Evolutionary conservation across 2,888 invertebrate genomes (phyloP).

Genomic region (Diarsia rubi): DNA sequence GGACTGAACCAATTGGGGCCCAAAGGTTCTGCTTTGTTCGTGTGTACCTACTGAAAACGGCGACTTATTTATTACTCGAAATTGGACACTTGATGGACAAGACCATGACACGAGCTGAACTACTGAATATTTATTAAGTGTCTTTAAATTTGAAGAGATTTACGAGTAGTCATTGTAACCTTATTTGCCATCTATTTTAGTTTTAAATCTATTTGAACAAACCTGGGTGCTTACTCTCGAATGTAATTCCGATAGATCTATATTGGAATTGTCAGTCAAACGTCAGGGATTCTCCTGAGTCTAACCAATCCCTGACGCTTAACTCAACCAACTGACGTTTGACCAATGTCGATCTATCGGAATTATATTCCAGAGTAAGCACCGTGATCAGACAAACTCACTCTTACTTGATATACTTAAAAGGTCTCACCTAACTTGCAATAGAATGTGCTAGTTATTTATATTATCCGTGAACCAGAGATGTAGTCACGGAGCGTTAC

Average conservation of each 20-base stretch:
- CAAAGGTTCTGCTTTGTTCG: neutral
- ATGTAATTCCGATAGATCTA: too few species aligned
- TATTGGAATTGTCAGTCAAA: too few species aligned
- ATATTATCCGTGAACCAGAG: constrained; percentile 51
- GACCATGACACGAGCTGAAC: constrained; percentile 22
- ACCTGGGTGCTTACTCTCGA: too few species aligned
- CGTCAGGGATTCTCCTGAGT: too few species aligned
- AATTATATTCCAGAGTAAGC: too few species aligned
- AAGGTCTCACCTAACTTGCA: constrained; percentile 32
- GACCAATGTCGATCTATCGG: too few species aligned
- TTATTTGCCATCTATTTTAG: neutral
- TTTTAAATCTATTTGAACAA: neutral
- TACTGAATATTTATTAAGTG: neutral
- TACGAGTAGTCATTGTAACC: neutral
- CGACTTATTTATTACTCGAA: constrained; percentile 1
- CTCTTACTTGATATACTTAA: neutral
- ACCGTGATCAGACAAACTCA: neutral
- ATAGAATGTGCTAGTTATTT: constrained; percentile 70
- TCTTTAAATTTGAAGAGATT: constrained; percentile 26
- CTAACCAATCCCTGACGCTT: too few species aligned
- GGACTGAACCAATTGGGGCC: constrained; percentile 43
- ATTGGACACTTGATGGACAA: constrained; percentile 38
- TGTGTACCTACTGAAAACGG: constrained; percentile 5
- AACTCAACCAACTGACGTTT: too few species aligned
- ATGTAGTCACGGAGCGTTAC: constrained; percentile 69